phyloP scores from a whole-genome alignment of 2,797 vertebrate genomes.

The Atherinosoma microstoma region DNA sequence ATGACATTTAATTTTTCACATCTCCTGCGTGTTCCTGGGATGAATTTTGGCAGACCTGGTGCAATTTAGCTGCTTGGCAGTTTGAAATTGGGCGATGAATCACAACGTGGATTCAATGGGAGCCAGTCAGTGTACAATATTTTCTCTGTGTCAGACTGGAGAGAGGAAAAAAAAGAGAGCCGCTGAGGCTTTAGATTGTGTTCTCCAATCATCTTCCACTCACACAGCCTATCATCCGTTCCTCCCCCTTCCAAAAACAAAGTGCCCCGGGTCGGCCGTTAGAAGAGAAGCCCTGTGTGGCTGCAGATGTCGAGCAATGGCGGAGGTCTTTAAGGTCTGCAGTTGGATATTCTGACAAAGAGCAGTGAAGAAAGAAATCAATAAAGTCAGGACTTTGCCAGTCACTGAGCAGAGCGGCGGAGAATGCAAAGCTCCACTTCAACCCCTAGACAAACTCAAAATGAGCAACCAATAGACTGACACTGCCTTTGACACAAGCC shows the following conservation, averaged over 20 bases:
- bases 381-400: constrained; percentile 93
- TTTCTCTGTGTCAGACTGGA: constrained; percentile 97
- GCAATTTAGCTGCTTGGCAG: constrained; percentile 99
- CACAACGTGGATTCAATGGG: constrained; percentile 97
- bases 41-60: constrained; percentile 99
- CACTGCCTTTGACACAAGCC: constrained; percentile 90
- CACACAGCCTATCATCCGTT: constrained; percentile 69
- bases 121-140: constrained; percentile 98
- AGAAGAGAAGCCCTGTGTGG: constrained; percentile 69
- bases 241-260: constrained; percentile 70
- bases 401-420: constrained; percentile 84
- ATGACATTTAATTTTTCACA: constrained; percentile 99
- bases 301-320: constrained; percentile 85
- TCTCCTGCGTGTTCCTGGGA: constrained; percentile 98
- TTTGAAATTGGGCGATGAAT: constrained; percentile 99
- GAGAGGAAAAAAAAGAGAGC: constrained; percentile 86
- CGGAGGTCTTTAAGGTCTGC: constrained; percentile 93
- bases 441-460: constrained; percentile 91
- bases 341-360: constrained; percentile 97
- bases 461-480: constrained; percentile 93
- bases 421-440: constrained; percentile 83
- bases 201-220: constrained; percentile 84
- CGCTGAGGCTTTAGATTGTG: constrained; percentile 90
- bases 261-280: constrained; percentile 62
- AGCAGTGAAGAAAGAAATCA: constrained; percentile 95